A percentile compares a stretch with the other conserved stretches of the same genome.
phyloP scores from a whole-genome alignment of 2,888 invertebrate genomes.

The Brenthis hecate region DNA sequence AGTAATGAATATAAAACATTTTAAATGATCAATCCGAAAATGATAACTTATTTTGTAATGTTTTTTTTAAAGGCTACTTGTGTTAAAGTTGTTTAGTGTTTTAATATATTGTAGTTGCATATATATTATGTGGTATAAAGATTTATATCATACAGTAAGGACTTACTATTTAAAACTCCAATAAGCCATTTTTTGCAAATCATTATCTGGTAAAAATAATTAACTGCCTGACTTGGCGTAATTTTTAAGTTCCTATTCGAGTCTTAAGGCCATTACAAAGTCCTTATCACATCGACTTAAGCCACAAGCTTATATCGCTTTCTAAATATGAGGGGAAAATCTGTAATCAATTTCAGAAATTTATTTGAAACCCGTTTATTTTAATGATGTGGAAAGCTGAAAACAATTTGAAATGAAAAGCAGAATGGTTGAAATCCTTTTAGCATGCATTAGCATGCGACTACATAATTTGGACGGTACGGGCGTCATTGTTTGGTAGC shows the following conservation, averaged over 20 bases:
- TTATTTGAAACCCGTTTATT: constrained; percentile 5
- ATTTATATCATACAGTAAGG: neutral
- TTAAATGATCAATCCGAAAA: no score
- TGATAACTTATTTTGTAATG: no score
- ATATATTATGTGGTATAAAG: neutral
- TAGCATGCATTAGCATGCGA: constrained; percentile 52
- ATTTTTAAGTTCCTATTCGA: constrained; percentile 27
- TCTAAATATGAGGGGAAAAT: neutral
- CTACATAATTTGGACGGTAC: constrained; percentile 56
- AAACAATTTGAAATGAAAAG: constrained; percentile 48
- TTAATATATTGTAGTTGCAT: no score
- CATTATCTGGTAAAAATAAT: constrained; percentile 75
- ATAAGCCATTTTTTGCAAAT: constrained; percentile 53
- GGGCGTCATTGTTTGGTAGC: constrained; percentile 68
- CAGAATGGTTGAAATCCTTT: constrained; percentile 60
- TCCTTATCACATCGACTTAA: constrained; percentile 19
- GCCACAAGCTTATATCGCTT: constrained; percentile 11
- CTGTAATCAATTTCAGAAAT: constrained; percentile 2
- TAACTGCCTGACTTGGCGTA: constrained; percentile 74
- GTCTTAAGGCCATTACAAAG: constrained; percentile 26
- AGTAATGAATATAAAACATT: neutral
- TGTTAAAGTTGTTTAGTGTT: no score
- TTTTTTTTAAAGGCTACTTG: no score
- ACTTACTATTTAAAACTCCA: neutral
- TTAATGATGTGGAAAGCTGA: constrained; percentile 17